These are phyloP conservation scores for Notodonta ziczac DNA, from an alignment of 2,888 invertebrate species.

Conservation along the genomic window DNA sequence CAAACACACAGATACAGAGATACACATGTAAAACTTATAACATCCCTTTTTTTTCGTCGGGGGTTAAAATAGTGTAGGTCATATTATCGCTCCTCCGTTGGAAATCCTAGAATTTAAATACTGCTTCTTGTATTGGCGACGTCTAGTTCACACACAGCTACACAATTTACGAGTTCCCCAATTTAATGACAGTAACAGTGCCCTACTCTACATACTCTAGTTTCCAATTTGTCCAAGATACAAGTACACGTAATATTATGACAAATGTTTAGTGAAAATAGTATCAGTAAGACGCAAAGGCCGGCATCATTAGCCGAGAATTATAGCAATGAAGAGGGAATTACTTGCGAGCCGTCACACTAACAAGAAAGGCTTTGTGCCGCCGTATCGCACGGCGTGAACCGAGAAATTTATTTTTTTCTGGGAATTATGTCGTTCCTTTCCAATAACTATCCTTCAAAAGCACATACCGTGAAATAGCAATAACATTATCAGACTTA, in stretches of 20 bases:
- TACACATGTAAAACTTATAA: no score
- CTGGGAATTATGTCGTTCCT: neutral
- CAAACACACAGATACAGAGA: no score
- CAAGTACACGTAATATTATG: neutral
- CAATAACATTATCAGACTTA: neutral
- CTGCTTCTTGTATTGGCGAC: no score
- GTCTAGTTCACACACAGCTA: no score
- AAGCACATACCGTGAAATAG: slow-evolving; percentile 7
- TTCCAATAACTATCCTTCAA: neutral
- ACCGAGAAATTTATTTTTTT: slow-evolving; percentile 12
- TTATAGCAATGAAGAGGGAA: slow-evolving; percentile 17
- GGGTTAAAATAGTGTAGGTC: no score
- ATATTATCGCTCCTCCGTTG: no score
- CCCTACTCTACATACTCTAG: no score
- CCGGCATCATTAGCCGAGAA: slow-evolving; percentile 25
- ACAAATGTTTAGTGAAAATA: slow-evolving; percentile 7
- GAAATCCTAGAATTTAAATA: no score
- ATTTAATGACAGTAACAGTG: no score
- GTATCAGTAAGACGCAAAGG: slow-evolving; percentile 19
- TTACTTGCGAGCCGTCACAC: slow-evolving; percentile 12
- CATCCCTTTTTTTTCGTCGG: no score
- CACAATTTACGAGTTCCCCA: no score
- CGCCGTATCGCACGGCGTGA: slow-evolving; percentile 10
- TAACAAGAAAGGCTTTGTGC: slow-evolving; percentile 16
- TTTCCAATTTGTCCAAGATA: no score